phyloP scores from a whole-genome alignment of 2,888 invertebrate species.

The Venustoraphidia nigricollis region DNA sequence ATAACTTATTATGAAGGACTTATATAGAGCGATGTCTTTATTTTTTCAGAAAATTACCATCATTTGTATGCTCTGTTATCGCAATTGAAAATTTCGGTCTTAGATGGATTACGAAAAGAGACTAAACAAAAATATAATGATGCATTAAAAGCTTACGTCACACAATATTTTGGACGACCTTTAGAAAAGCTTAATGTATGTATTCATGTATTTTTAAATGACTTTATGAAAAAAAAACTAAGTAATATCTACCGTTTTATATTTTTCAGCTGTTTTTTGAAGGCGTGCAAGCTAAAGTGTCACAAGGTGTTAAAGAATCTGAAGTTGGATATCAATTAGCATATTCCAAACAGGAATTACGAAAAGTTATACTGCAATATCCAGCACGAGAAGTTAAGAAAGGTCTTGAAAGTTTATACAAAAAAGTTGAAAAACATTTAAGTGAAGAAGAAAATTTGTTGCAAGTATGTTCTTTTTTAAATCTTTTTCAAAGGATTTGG shows the following conservation, averaged over 20 bases:
- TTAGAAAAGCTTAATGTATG: constrained; percentile 78
- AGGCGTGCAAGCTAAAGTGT: constrained; percentile 85
- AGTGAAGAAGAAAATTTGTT: constrained; percentile 87
- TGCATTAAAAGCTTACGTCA: constrained; percentile 81
- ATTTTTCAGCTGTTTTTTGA: constrained; percentile 79
- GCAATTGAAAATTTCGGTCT: constrained; percentile 74
- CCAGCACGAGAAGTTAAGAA: constrained; percentile 86
- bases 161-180: constrained; percentile 85
- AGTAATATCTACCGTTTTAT: constrained; percentile 4
- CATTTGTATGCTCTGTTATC: constrained; percentile 75
- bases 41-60: constrained; percentile 78
- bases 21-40: not conserved
- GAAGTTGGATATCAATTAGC: constrained; percentile 97
- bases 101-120: constrained; percentile 80
- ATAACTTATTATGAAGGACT: not conserved
- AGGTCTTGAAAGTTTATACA: constrained; percentile 82
- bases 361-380: constrained; percentile 88
- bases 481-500: too few relatives aligned
- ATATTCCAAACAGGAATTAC: constrained; percentile 90
- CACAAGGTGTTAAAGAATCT: constrained; percentile 86
- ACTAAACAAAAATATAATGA: constrained; percentile 82
- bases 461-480: constrained; percentile 40
- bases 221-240: constrained; percentile 1
- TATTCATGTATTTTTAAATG: constrained; percentile 9
- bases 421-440: constrained; percentile 93